Evolutionary conservation across 2,888 invertebrate species (phyloP).

Genomic region (Meiosimyza decipiens): DNA sequence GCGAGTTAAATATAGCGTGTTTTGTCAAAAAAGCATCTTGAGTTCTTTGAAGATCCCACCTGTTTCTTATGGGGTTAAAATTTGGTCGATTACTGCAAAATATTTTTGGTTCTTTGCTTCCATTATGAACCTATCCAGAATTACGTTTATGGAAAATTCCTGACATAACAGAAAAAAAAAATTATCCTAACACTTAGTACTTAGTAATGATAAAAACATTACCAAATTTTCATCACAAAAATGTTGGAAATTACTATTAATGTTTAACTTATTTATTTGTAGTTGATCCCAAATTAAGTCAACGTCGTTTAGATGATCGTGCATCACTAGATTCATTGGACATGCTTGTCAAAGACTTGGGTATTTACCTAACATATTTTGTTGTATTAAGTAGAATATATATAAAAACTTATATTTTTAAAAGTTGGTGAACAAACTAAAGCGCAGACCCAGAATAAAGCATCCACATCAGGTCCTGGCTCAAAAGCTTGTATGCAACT

Average conservation of each 20-base stretch:
- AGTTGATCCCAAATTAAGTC: constrained; percentile 38
- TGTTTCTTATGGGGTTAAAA: no score
- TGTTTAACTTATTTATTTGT: constrained; percentile 31
- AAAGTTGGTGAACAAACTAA: constrained; percentile 27
- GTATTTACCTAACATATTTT: constrained; percentile 41
- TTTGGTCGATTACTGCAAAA: no score
- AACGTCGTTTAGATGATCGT: constrained; percentile 42
- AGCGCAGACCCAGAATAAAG: background rate
- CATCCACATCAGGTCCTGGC: background rate
- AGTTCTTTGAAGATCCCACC: no score
- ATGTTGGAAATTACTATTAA: background rate
- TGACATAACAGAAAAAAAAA: no score
- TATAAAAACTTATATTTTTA: background rate
- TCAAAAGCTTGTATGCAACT: background rate
- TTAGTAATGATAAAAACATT: no score
- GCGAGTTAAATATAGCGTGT: no score
- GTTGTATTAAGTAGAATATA: background rate
- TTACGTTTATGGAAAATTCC: no score
- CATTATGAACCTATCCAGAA: no score
- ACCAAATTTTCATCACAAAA: no score
- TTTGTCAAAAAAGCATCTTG: no score
- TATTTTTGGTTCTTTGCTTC: no score
- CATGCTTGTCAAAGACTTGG: constrained; percentile 49
- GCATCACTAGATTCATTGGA: constrained; percentile 55
- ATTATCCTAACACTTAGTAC: no score